Conservation (phyloP, 2,888 invertebrate species). For the Volucella zonaria region DNA sequence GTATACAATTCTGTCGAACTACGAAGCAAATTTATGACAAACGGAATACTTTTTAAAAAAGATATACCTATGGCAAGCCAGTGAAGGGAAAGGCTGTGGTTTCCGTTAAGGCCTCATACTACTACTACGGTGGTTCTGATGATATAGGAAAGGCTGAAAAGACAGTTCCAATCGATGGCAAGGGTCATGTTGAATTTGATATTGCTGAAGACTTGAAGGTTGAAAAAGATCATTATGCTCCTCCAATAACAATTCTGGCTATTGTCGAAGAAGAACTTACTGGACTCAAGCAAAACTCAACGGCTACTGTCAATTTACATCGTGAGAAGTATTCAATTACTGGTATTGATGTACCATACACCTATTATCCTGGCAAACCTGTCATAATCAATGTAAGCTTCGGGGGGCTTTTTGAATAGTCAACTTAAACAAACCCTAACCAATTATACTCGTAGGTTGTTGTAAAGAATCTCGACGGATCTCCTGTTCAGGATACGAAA, state of each 20-base stretch:
- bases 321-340: slow-evolving; percentile 90
- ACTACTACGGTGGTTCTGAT: slow-evolving; percentile 58
- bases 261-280: slow-evolving; percentile 95
- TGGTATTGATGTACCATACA: slow-evolving; percentile 90
- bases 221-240: slow-evolving; percentile 83
- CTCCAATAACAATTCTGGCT: slow-evolving; percentile 86
- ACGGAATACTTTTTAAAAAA: slow-evolving; percentile 77
- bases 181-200: slow-evolving; percentile 89
- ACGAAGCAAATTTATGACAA: neutral
- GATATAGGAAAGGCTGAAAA: slow-evolving; percentile 84
- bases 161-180: slow-evolving; percentile 87
- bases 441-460: slow-evolving; percentile 83
- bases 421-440: neutral
- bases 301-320: slow-evolving; percentile 89
- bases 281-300: slow-evolving; percentile 89
- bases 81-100: slow-evolving; percentile 93
- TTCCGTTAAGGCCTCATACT: slow-evolving; percentile 87
- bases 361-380: slow-evolving; percentile 94
- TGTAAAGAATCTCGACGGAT: slow-evolving; percentile 88
- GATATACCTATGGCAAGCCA: slow-evolving; percentile 93
- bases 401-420: too few species aligned
- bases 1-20: neutral
- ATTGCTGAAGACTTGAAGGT: slow-evolving; percentile 87
- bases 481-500: slow-evolving; percentile 85
- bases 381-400: slow-evolving; percentile 90